Evolutionary conservation across 2,113 vertebrate species (phyloP).

Genomic region (Phylloscopus whistleri): DNA sequence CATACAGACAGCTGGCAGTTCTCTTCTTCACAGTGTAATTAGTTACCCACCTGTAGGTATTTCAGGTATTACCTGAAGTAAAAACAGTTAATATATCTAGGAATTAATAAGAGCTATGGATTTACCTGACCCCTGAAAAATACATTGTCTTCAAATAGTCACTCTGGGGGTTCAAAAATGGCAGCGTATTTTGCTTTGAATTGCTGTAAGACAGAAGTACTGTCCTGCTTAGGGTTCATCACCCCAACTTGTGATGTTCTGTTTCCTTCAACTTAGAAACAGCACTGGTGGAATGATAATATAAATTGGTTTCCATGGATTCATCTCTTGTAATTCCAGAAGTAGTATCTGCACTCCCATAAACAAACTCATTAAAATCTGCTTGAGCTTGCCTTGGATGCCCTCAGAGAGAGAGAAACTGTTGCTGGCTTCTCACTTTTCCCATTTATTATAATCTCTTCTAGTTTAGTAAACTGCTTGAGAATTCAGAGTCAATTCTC

Average conservation of each 20-base stretch:
- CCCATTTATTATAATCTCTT: neutral
- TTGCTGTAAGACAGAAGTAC: neutral
- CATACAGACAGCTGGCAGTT: neutral
- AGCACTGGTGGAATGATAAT: neutral
- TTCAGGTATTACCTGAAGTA: neutral
- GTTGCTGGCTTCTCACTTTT: neutral
- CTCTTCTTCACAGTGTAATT: neutral
- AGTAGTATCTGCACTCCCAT: neutral
- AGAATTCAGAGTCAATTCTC: neutral
- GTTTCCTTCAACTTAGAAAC: neutral
- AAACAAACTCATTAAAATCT: constrained; percentile 4
- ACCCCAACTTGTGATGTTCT: neutral
- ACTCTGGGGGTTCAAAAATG: neutral
- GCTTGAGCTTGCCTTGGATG: neutral
- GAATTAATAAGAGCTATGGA: neutral
- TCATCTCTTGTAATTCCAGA: neutral
- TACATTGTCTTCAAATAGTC: neutral
- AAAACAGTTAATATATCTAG: neutral
- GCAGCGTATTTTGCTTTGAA: neutral
- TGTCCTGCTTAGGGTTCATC: neutral
- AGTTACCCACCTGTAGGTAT: neutral
- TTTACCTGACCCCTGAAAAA: neutral
- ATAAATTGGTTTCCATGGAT: neutral
- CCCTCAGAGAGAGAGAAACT: neutral
- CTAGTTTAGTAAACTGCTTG: neutral